These are phyloP conservation scores for Himalopsyche anomala DNA, from an alignment of 2,888 invertebrate genomes.

Conservation along the genomic window DNA sequence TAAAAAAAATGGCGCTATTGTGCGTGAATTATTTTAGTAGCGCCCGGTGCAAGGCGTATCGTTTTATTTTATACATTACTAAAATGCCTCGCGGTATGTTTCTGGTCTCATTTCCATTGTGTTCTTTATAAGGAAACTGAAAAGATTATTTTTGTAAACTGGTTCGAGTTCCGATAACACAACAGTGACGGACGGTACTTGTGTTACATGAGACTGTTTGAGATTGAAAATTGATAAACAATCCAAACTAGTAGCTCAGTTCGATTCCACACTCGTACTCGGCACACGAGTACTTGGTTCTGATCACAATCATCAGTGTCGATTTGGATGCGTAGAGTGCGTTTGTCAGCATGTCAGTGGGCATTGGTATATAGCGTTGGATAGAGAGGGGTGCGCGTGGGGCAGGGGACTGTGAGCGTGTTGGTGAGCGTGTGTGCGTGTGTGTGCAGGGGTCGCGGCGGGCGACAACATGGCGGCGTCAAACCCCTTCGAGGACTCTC, in stretches of 20 bases:
- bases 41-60: too few relatives aligned
- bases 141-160: neutral
- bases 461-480: slow-evolving; percentile 89
- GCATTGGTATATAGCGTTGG: slow-evolving; percentile 21
- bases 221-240: neutral
- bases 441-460: slow-evolving; percentile 67
- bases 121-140: neutral
- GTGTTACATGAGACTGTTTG: neutral
- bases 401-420: slow-evolving; percentile 51
- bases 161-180: neutral
- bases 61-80: too few relatives aligned
- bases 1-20: too few relatives aligned
- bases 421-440: slow-evolving; percentile 66
- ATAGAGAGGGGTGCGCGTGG: slow-evolving; percentile 42
- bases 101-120: neutral
- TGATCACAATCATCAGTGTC: neutral
- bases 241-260: neutral
- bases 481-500: slow-evolving; percentile 90
- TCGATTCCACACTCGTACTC: too few relatives aligned
- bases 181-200: neutral
- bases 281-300: too few relatives aligned
- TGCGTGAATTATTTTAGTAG: too few relatives aligned
- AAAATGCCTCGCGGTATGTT: too few relatives aligned
- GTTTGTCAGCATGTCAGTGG: neutral
- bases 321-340: slow-evolving; percentile 20